A percentile compares a stretch with the other conserved stretches of the same genome.
These are phyloP conservation scores for Cnemophilus loriae DNA, from an alignment of 2,113 vertebrate genomes.

Conservation along the genomic window DNA sequence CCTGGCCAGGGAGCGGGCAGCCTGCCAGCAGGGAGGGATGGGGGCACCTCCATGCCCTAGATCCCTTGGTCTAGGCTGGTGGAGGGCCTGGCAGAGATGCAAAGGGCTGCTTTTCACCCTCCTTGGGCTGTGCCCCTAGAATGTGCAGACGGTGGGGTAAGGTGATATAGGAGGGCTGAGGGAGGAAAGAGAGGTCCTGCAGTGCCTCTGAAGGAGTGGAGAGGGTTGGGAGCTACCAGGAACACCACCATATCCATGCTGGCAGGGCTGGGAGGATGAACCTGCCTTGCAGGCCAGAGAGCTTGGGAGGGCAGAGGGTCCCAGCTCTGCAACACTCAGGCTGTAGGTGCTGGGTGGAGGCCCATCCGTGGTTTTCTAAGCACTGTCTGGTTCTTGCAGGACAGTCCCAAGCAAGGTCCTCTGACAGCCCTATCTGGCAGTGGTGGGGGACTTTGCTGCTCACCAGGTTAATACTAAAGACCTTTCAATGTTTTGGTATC, in stretches of 20 bases:
- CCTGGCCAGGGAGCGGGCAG: background rate
- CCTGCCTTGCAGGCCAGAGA: background rate
- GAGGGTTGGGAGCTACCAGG: background rate
- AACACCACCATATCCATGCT: background rate
- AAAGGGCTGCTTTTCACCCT: background rate
- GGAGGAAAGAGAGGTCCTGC: background rate
- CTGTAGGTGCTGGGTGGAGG: fast-evolving
- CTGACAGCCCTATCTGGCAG: background rate
- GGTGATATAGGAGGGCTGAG: background rate
- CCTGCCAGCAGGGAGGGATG: background rate
- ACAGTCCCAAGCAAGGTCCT: background rate
- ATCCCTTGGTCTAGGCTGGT: background rate
- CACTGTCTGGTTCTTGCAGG: background rate
- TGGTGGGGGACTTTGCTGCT: fast-evolving
- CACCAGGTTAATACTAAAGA: background rate
- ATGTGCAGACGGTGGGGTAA: background rate
- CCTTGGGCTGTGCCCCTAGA: background rate
- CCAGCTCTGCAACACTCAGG: too few species aligned
- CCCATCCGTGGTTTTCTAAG: background rate
- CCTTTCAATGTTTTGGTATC: background rate
- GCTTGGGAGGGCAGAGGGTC: fast-evolving
- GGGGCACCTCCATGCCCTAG: background rate
- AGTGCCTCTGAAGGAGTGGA: background rate
- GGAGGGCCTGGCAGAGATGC: background rate
- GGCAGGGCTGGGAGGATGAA: background rate